Percentiles rank a stretch among this genome's conserved stretches.
Conservation (phyloP, 2,113 vertebrate species). For the Nesoenas mayeri region DNA sequence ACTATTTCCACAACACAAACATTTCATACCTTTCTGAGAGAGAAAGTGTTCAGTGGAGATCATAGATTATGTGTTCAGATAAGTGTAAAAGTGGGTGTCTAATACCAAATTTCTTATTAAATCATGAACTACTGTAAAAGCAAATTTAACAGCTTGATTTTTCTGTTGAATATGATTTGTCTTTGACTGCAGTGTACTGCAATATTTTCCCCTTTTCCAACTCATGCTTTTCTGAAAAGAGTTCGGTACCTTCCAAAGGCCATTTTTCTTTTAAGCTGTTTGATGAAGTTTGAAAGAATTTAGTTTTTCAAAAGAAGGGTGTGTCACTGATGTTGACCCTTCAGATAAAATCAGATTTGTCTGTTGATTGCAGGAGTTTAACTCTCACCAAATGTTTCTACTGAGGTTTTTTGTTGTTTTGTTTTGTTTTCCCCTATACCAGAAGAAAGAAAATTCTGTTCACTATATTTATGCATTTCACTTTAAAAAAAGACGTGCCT, state of each 20-base stretch:
- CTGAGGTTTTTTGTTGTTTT: background rate
- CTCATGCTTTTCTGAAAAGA: background rate
- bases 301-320: background rate
- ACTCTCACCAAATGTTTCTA: background rate
- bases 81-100: background rate
- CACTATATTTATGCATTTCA: background rate
- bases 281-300: background rate
- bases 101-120: background rate
- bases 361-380: background rate
- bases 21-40: background rate
- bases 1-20: background rate
- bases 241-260: background rate
- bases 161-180: background rate
- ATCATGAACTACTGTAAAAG: background rate
- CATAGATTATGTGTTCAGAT: rapidly evolving
- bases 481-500: background rate
- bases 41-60: background rate
- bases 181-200: background rate
- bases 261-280: background rate
- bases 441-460: background rate
- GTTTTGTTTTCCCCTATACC: background rate
- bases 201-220: background rate
- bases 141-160: background rate
- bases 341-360: conserved; percentile 10
- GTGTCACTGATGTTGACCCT: background rate